phyloP scores from a whole-genome alignment of 1,140 invertebrate genomes.

The Coenobita brevimanus region DNA sequence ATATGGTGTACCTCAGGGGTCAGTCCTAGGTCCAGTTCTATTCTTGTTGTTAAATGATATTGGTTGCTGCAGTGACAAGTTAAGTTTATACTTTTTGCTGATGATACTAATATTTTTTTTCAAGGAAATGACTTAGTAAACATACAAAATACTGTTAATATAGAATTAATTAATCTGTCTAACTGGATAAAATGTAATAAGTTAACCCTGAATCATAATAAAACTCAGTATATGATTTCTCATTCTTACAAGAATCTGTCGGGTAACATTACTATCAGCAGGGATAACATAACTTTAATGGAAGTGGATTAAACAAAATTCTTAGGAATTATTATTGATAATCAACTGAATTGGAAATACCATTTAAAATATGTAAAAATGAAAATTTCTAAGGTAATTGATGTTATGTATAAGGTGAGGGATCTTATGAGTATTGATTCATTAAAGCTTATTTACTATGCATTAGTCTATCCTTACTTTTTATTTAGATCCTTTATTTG shows the following conservation, averaged over 20 bases:
- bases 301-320: background rate
- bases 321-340: background rate
- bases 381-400: background rate
- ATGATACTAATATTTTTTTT: background rate
- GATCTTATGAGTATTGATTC: too few species aligned
- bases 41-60: slow-evolving; percentile 16
- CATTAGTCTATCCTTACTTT: too few species aligned
- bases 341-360: too few species aligned
- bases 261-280: background rate
- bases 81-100: background rate
- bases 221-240: slow-evolving; percentile 1
- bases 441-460: too few species aligned
- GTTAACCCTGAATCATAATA: too few species aligned
- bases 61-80: background rate
- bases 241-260: background rate
- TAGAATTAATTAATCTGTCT: background rate
- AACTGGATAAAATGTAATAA: background rate
- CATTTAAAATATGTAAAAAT: background rate
- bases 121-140: background rate
- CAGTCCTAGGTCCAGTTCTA: slow-evolving; percentile 9
- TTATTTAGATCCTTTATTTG: too few species aligned
- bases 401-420: too few species aligned
- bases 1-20: too few species aligned
- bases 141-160: slow-evolving; percentile 4
- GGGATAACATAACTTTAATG: background rate